Evolutionary conservation across 2,797 vertebrate species (phyloP).

Genomic region (Lepilemur ruficaudatus): DNA sequence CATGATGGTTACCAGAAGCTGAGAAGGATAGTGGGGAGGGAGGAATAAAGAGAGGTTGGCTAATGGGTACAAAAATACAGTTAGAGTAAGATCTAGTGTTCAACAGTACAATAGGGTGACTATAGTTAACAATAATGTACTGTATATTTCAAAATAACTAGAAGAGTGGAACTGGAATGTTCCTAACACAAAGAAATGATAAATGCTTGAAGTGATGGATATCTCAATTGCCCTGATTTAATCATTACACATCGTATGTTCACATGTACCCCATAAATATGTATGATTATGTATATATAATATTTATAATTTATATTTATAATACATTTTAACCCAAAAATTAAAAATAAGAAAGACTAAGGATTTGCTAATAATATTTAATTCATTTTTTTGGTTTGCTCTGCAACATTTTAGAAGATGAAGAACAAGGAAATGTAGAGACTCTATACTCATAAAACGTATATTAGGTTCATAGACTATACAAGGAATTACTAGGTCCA

Average conservation of each 20-base stretch:
- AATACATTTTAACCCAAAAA: background rate
- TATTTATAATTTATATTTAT: background rate
- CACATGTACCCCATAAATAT: background rate
- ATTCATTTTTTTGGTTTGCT: background rate
- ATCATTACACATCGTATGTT: background rate
- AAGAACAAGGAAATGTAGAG: background rate
- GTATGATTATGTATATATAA: background rate
- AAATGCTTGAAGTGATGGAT: background rate
- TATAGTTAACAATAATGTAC: background rate
- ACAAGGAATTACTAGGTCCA: background rate
- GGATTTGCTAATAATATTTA: background rate
- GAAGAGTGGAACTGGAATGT: background rate
- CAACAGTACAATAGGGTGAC: background rate
- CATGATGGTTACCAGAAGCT: background rate
- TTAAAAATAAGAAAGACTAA: background rate
- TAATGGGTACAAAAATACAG: background rate
- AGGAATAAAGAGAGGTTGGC: background rate
- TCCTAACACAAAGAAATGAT: background rate
- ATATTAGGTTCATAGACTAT: background rate
- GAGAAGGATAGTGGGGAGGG: background rate
- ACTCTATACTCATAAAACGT: background rate
- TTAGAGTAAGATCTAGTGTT: background rate
- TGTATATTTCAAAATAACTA: background rate
- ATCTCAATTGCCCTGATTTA: background rate
- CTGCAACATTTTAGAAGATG: background rate